phyloP scores from a whole-genome alignment of 2,888 invertebrate genomes.

The Napeogenes sylphis region DNA sequence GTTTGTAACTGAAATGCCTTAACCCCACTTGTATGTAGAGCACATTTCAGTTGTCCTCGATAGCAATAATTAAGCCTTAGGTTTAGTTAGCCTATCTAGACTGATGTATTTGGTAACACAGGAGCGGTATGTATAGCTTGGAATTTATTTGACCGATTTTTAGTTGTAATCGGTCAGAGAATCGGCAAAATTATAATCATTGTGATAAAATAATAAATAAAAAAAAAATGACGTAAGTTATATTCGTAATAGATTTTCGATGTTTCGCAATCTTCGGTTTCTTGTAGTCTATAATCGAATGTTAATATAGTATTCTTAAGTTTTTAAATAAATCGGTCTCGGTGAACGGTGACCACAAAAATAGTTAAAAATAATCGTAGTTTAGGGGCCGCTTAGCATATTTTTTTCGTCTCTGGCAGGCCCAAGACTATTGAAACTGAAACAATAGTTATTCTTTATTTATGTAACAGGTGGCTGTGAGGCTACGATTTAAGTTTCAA shows the following conservation, averaged over 20 bases:
- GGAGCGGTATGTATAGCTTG: background rate
- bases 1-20: conserved; percentile 3
- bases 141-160: no score
- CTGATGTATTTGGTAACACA: no score
- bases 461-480: conserved; percentile 23
- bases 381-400: conserved; percentile 19
- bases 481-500: conserved; percentile 20
- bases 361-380: background rate
- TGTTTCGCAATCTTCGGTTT: no score
- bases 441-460: conserved; percentile 10
- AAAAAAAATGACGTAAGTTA: conserved; percentile 1
- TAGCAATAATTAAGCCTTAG: conserved; percentile 4
- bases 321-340: no score
- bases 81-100: background rate
- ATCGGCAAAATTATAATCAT: conserved; percentile 3
- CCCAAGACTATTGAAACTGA: conserved; percentile 15
- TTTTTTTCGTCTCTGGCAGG: conserved; percentile 23
- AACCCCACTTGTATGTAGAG: background rate
- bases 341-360: conserved; percentile 12
- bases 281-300: conserved; percentile 1
- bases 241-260: no score
- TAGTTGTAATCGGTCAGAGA: no score
- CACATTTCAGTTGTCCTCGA: conserved; percentile 2
- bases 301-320: no score
- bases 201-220: conserved; percentile 3